Evolutionary conservation across 2,113 vertebrate genomes (phyloP).

Genomic region (Cyrtonyx montezumae): DNA sequence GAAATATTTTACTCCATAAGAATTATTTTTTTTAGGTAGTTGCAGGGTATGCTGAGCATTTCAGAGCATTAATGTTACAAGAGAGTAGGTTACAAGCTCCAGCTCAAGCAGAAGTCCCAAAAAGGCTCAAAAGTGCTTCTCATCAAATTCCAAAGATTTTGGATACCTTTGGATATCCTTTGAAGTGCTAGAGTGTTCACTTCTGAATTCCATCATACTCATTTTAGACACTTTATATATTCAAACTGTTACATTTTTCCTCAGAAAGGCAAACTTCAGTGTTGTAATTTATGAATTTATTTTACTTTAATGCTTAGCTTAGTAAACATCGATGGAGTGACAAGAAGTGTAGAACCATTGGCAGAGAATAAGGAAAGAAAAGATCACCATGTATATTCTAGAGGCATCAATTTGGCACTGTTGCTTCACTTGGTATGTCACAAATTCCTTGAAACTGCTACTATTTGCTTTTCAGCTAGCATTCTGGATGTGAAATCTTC

Average conservation of each 20-base stretch:
- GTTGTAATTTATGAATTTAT: too few relatives aligned
- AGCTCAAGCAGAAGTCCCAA: not conserved
- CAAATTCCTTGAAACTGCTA: not conserved
- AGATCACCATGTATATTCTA: not conserved
- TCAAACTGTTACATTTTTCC: not conserved
- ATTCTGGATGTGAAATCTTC: not conserved
- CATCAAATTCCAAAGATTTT: not conserved
- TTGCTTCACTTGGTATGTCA: not conserved
- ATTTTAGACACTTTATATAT: not conserved
- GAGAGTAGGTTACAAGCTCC: not conserved
- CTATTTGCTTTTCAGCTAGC: not conserved
- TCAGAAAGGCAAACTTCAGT: not conserved
- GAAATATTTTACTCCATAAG: not conserved
- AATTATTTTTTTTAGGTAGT: not conserved
- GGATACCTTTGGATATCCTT: not conserved
- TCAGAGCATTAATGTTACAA: not conserved
- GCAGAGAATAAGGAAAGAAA: not conserved
- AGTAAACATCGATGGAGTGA: not conserved
- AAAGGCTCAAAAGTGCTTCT: not conserved
- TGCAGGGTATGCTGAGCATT: not conserved
- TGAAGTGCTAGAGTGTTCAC: not conserved
- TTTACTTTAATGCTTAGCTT: too few relatives aligned
- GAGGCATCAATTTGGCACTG: accelerated
- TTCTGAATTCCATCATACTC: not conserved
- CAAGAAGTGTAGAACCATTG: not conserved